Percentiles rank a stretch among this genome's conserved stretches.
Evolutionary conservation across 2,797 vertebrate species (phyloP).

Genomic region (Cottoperca gobio): DNA sequence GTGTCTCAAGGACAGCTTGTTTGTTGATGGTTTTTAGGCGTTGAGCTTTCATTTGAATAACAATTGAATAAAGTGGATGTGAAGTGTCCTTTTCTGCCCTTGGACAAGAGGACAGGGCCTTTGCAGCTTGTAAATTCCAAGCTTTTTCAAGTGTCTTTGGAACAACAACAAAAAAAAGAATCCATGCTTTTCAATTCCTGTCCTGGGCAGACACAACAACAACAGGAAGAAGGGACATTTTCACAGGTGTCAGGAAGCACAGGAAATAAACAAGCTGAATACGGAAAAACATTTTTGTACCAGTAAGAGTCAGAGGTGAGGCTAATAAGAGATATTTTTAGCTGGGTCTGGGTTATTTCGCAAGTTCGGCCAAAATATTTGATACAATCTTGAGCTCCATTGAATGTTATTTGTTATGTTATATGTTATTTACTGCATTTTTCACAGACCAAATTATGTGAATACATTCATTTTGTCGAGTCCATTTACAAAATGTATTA

Average conservation of each 20-base stretch:
- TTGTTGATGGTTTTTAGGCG: not conserved
- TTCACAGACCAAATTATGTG: not conserved
- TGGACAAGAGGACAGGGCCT: conserved; percentile 14
- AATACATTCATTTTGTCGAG: not conserved
- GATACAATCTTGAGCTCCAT: conserved; percentile 1
- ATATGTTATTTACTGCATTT: no score
- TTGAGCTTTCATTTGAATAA: conserved; percentile 39
- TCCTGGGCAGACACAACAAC: conserved; percentile 95
- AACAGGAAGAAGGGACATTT: conserved; percentile 96
- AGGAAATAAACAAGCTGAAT: conserved; percentile 88
- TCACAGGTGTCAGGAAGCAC: conserved; percentile 98
- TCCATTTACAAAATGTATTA: not conserved
- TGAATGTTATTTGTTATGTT: no score
- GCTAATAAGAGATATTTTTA: conserved; percentile 80
- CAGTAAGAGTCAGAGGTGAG: conserved; percentile 80
- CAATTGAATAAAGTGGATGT: conserved; percentile 26
- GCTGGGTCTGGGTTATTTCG: conserved; percentile 59
- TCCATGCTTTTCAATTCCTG: conserved; percentile 88
- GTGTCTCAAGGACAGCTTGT: not conserved
- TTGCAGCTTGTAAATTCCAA: conserved; percentile 75
- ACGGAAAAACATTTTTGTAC: conserved; percentile 83
- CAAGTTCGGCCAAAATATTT: not conserved
- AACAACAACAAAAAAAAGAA: conserved; percentile 68
- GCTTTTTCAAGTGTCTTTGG: conserved; percentile 80
- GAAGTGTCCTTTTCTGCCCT: conserved; percentile 52